Evolutionary conservation across 1,140 invertebrate genomes (phyloP).

Genomic region (Drosophila bocqueti): DNA sequence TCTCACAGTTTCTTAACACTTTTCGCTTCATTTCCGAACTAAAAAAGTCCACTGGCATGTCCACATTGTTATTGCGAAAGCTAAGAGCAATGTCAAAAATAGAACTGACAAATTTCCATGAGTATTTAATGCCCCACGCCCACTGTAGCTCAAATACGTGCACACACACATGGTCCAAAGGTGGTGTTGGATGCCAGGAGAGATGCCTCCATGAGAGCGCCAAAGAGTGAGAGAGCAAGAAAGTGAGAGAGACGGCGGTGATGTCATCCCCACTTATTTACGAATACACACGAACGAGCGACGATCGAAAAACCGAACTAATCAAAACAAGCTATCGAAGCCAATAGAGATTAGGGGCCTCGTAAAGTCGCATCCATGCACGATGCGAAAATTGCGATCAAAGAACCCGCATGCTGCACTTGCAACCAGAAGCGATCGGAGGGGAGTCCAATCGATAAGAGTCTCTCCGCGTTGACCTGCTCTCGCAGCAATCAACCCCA

Average conservation of each 20-base stretch:
- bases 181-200: conserved; percentile 56
- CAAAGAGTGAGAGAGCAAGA: conserved; percentile 26
- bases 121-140: conserved; percentile 4
- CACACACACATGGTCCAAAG: conserved; percentile 46
- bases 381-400: conserved; percentile 35
- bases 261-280: conserved; percentile 71
- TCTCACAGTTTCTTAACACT: neutral
- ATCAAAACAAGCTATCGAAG: conserved; percentile 69
- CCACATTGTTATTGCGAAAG: conserved; percentile 15
- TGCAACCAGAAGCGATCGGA: conserved; percentile 20
- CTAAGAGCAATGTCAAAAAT: conserved; percentile 19
- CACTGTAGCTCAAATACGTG: conserved; percentile 48
- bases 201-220: conserved; percentile 31
- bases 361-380: conserved; percentile 34
- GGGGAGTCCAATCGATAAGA: conserved; percentile 33
- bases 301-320: conserved; percentile 45
- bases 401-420: conserved; percentile 43
- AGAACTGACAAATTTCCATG: conserved; percentile 6
- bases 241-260: conserved; percentile 56
- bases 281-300: conserved; percentile 40
- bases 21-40: neutral
- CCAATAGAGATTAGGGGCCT: conserved; percentile 60
- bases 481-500: conserved; percentile 11
- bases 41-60: neutral
- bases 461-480: conserved; percentile 1